Evolutionary conservation across 2,797 vertebrate species (phyloP), one percentile per base, ranked within the genome.

Genomic region (Kryptolebias ocellatus): DNA sequence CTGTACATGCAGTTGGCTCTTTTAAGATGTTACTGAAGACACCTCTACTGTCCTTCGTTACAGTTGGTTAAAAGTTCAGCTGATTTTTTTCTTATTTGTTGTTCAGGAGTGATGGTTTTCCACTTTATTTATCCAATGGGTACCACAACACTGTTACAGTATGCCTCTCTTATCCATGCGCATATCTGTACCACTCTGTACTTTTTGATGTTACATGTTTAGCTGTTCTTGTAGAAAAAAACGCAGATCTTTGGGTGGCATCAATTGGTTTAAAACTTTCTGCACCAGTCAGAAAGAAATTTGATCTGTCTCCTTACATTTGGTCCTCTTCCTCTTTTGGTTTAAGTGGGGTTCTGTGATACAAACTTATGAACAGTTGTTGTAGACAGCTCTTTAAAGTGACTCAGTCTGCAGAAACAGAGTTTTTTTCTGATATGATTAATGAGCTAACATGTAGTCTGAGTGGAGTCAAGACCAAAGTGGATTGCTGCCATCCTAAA

Each of bases 11-110:
- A 68, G 67, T 74, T 12, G 37, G 49, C 68, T 52, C 49, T 69
- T 69, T 74, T 73, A 67, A 68, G 83, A 77, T 78, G 81, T 88
- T 75, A 59, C 83, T 90, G 79, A 91, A 88, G 76, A 80, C 90
- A 81, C 87, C 86, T 79, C 72, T 65, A 74, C 82, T 90, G 85
- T 86, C 75, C 53, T 65, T 67, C 55, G 76, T 81, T 87, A 81
- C 85, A 69, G 72, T 78, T 64, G 69, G 76, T 7, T 39, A 42
- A 2, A 44, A 67, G 81, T 79, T 76, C 37, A 74, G 80, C 89
- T 90, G 83, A 85, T 71, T 90, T 84, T 89, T 59, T 15, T 59
- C 44, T 75, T 70, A 12, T 78, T 78, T 70, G 49, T 82, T 65
- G 73, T 67, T 79, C 44, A 58, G 60, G 72, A 76, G 66, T 67